A percentile compares a stretch with the other conserved stretches of the same genome.
phyloP scores from a whole-genome alignment of 92 coral and sea anemone genomes.

The Parazoanthus atlanticus region DNA sequence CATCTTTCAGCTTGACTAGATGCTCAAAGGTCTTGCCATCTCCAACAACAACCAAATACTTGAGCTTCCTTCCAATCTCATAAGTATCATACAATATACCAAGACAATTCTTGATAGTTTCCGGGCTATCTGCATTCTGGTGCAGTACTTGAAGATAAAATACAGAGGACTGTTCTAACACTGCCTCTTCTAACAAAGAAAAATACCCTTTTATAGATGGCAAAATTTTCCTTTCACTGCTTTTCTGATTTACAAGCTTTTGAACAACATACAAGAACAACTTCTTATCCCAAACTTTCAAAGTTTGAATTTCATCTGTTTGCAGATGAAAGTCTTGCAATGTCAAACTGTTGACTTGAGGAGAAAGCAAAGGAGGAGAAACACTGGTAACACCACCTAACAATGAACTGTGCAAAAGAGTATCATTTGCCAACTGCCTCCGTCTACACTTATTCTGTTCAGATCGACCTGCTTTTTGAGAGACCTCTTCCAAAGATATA shows the following conservation, averaged over 20 bases:
- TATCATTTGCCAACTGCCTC: slow-evolving; percentile 3
- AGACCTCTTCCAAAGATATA: background rate
- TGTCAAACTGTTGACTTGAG: background rate
- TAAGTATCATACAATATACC: background rate
- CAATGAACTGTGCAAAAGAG: background rate
- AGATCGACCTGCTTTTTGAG: background rate
- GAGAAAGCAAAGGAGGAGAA: background rate
- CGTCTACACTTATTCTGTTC: background rate
- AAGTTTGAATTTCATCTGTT: background rate
- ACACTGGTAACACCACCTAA: background rate
- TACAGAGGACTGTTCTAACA: background rate
- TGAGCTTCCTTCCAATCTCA: slow-evolving; percentile 9
- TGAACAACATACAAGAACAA: slow-evolving; percentile 20
- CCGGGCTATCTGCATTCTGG: slow-evolving; percentile 17
- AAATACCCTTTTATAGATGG: slow-evolving; percentile 17
- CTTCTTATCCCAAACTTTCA: slow-evolving; percentile 14
- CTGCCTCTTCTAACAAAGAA: slow-evolving; percentile 1
- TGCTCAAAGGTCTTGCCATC: slow-evolving; percentile 33
- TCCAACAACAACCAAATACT: slow-evolving; percentile 18
- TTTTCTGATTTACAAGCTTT: slow-evolving; percentile 10
- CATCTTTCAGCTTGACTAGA: slow-evolving; percentile 9
- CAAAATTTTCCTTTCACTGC: background rate
- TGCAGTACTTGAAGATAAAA: slow-evolving; percentile 17
- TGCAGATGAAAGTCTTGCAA: slow-evolving; percentile 13
- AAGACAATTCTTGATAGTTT: slow-evolving; percentile 26